A percentile compares a stretch with the other conserved stretches of the same genome.
phyloP scores from a whole-genome alignment of 1,140 invertebrate species.

The Drepana arcuata region DNA sequence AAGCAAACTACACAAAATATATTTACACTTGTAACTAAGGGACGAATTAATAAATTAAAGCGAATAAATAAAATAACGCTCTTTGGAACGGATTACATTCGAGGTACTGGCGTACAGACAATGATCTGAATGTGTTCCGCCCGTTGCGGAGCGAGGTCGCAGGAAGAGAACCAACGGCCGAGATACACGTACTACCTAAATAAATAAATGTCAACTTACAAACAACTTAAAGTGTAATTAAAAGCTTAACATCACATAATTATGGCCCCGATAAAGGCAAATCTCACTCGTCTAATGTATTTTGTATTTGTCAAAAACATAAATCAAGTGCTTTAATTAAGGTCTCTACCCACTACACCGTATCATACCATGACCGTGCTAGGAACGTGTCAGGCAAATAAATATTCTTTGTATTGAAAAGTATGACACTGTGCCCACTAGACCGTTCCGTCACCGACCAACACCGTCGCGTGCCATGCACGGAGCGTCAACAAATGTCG shows the following conservation, averaged over 20 bases:
- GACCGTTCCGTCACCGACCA: too few relatives aligned
- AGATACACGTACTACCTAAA: too few relatives aligned
- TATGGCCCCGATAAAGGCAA: conserved; percentile 27
- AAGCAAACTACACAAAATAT: conserved; percentile 6
- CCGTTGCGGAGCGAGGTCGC: conserved; percentile 3
- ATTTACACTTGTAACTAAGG: conserved; percentile 3
- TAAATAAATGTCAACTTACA: too few relatives aligned
- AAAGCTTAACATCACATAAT: conserved; percentile 29
- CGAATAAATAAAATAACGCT: conserved; percentile 57
- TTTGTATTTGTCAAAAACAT: neutral
- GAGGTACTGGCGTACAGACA: conserved; percentile 26
- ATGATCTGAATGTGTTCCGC: conserved; percentile 16
- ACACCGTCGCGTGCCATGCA: too few relatives aligned
- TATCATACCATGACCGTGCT: too few relatives aligned
- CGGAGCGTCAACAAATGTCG: too few relatives aligned
- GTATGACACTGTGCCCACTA: too few relatives aligned
- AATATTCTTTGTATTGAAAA: too few relatives aligned
- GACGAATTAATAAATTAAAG: conserved; percentile 39
- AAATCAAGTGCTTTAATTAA: neutral
- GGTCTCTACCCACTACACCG: too few relatives aligned
- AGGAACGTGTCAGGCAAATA: too few relatives aligned
- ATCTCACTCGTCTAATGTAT: conserved; percentile 10
- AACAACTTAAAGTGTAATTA: too few relatives aligned
- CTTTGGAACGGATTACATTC: conserved; percentile 60
- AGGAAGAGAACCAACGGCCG: too few relatives aligned